Evolutionary conservation across 1,140 invertebrate genomes (phyloP).

Genomic region (Chionoecetes opilio): DNA sequence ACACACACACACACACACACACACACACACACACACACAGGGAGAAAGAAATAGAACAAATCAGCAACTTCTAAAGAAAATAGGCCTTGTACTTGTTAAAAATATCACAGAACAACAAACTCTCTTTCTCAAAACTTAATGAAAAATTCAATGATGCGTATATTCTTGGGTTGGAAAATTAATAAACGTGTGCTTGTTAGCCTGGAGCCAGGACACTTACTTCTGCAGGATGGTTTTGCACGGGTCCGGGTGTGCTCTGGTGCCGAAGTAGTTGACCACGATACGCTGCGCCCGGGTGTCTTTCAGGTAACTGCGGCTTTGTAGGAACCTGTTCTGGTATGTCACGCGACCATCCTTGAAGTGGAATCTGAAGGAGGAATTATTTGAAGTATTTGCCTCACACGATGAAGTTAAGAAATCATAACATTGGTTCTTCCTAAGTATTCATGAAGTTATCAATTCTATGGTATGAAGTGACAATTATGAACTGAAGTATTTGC

Average conservation of each 20-base stretch:
- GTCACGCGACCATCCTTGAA: conserved; percentile 89
- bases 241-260: conserved; percentile 89
- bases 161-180: background rate
- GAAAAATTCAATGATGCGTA: conserved; percentile 29
- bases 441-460: too few species aligned
- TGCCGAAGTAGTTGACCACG: conserved; percentile 94
- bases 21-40: too few species aligned
- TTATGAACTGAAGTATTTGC: too few species aligned
- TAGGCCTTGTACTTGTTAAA: too few species aligned
- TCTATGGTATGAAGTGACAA: too few species aligned
- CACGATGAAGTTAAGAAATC: too few species aligned
- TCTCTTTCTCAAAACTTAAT: conserved; percentile 8
- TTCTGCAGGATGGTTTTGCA: conserved; percentile 86
- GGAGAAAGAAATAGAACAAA: too few species aligned
- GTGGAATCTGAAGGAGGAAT: conserved; percentile 83
- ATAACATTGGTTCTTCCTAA: too few species aligned
- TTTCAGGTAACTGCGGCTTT: conserved; percentile 89
- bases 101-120: too few species aligned
- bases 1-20: too few species aligned
- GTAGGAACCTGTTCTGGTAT: conserved; percentile 92
- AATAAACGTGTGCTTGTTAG: background rate
- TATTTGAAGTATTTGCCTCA: background rate
- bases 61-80: too few species aligned
- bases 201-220: conserved; percentile 42
- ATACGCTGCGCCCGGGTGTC: conserved; percentile 91